phyloP scores from a whole-genome alignment of 2,113 vertebrate species.

The Oplegnathus fasciatus region DNA sequence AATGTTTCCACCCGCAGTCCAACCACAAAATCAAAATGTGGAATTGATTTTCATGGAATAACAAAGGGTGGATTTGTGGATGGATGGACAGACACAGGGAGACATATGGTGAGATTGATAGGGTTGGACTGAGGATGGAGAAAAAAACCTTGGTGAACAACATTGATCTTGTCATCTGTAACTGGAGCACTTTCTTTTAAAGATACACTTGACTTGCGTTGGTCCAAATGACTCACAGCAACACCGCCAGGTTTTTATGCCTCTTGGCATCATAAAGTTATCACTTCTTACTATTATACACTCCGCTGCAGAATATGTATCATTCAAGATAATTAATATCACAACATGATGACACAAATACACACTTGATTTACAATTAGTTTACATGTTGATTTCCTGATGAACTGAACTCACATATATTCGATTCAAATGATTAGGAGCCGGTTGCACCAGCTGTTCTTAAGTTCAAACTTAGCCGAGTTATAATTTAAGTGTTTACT shows the following conservation, averaged over 20 bases:
- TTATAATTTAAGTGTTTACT: not conserved
- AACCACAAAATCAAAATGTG: conserved; percentile 33
- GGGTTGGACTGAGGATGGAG: conserved; percentile 13
- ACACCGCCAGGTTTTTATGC: conserved; percentile 28
- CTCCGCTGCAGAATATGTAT: not conserved
- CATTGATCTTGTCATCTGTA: conserved; percentile 12
- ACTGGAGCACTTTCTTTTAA: conserved; percentile 1
- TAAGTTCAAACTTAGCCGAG: not conserved
- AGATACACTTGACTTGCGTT: conserved; percentile 8
- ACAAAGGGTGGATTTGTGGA: conserved; percentile 37
- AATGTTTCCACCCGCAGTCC: conserved; percentile 35
- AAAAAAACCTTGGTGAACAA: conserved; percentile 1
- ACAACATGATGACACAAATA: not conserved
- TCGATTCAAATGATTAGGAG: not conserved
- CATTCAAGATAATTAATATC: not conserved
- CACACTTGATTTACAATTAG: conserved; percentile 17
- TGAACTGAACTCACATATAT: not conserved
- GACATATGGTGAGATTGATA: conserved; percentile 5
- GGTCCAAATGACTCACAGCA: conserved; percentile 19
- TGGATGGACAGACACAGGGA: conserved; percentile 14
- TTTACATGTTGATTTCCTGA: conserved; percentile 1
- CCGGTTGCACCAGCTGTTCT: not conserved
- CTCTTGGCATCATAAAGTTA: conserved; percentile 38
- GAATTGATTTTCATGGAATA: conserved; percentile 28
- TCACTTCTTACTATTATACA: conserved; percentile 30